phyloP scores from a whole-genome alignment of 2,797 vertebrate species.

The Eleutherodactylus coqui region DNA sequence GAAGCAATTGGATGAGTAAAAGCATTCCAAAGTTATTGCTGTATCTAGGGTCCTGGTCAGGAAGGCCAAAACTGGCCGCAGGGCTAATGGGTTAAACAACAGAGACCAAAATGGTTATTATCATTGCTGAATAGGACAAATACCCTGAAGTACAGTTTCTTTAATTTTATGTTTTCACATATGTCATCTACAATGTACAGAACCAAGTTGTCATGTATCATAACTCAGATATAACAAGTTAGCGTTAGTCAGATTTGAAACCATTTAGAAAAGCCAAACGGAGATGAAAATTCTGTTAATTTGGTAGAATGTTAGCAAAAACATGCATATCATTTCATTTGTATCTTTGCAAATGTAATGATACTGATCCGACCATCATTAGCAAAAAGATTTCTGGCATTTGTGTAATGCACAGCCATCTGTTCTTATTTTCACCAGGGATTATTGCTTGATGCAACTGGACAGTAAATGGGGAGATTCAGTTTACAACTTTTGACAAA shows the following conservation, averaged over 20 bases:
- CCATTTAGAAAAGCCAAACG: not conserved
- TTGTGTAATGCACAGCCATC: not conserved
- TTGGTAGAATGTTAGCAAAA: not conserved
- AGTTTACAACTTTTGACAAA: not conserved
- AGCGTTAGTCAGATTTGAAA: not conserved
- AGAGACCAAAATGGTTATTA: no score
- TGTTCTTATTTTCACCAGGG: not conserved
- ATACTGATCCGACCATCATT: not conserved
- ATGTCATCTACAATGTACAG: no score
- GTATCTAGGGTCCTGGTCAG: no score
- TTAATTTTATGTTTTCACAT: no score
- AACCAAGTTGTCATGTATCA: no score
- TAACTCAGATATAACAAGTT: no score
- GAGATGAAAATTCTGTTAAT: not conserved
- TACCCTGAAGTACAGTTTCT: no score
- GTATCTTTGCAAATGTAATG: not conserved
- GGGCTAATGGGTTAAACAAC: no score
- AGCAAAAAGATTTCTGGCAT: not conserved
- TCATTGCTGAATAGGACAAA: no score
- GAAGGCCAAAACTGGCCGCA: no score
- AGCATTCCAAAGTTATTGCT: no score
- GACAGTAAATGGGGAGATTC: not conserved
- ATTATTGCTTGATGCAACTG: not conserved
- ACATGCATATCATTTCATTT: not conserved
- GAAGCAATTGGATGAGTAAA: no score